phyloP scores from a whole-genome alignment of 2,888 invertebrate species.

The Diarsia rubi region DNA sequence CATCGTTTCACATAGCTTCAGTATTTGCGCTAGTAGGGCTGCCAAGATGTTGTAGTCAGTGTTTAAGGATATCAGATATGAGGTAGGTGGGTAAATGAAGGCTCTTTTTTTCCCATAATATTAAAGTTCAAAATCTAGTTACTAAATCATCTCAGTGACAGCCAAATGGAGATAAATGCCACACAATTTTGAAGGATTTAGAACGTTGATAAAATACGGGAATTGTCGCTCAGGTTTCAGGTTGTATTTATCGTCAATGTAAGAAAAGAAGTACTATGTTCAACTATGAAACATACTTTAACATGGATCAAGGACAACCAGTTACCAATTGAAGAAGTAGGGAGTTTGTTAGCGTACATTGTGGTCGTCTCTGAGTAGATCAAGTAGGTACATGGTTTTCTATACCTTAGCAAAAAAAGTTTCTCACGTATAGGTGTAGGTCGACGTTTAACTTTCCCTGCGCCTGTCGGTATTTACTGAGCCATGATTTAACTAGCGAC shows the following conservation, averaged over 20 bases:
- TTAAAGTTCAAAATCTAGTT: background rate
- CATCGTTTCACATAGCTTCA: conserved; percentile 48
- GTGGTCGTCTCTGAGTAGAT: background rate
- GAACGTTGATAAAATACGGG: background rate
- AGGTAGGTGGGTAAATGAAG: background rate
- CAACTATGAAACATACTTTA: no score
- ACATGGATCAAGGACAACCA: background rate
- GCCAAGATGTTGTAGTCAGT: background rate
- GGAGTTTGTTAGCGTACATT: background rate
- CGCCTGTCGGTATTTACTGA: conserved; percentile 8
- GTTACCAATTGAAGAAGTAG: background rate
- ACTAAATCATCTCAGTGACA: background rate
- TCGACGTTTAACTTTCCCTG: no score
- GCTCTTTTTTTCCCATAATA: background rate
- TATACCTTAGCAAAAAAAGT: no score
- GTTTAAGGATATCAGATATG: background rate
- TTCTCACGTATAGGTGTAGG: no score
- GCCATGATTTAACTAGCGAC: background rate
- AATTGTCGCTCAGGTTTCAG: background rate
- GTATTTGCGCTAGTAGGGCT: conserved; percentile 62
- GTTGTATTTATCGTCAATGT: background rate
- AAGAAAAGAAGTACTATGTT: background rate
- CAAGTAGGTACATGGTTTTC: background rate
- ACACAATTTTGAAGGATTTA: background rate
- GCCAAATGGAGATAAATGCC: background rate